phyloP scores from a whole-genome alignment of 2,888 invertebrate genomes.

The Hermaeophaga mercurialis region DNA sequence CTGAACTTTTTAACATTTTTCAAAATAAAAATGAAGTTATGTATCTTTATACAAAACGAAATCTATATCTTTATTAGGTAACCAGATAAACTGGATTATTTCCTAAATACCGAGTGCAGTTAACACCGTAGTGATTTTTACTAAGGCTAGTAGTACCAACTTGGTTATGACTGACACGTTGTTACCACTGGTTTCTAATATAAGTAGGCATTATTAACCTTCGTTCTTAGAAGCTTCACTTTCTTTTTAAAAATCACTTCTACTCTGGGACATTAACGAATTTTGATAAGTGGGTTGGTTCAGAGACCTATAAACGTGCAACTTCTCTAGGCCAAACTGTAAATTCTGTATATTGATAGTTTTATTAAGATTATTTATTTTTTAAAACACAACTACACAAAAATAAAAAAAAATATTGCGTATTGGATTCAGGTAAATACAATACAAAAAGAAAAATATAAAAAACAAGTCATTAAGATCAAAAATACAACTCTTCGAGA shows the following conservation, averaged over 20 bases:
- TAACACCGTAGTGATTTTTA: slow-evolving; percentile 4
- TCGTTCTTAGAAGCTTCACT: slow-evolving; percentile 29
- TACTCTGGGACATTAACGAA: neutral
- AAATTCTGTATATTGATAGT: neutral
- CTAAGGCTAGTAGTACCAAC: slow-evolving; percentile 27
- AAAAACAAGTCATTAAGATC: no score
- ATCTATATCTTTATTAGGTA: no score
- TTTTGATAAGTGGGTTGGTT: slow-evolving; percentile 1
- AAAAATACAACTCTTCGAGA: no score
- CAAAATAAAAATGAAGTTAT: no score
- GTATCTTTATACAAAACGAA: no score
- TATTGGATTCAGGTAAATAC: no score
- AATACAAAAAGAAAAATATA: no score
- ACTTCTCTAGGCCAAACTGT: neutral
- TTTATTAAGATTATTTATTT: no score
- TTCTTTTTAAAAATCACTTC: slow-evolving; percentile 21
- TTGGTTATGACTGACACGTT: slow-evolving; percentile 37
- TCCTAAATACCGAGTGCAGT: slow-evolving; percentile 27
- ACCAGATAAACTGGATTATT: no score
- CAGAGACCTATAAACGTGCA: neutral
- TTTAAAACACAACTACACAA: no score
- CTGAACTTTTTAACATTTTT: no score
- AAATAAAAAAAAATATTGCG: no score
- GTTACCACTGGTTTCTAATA: slow-evolving; percentile 32
- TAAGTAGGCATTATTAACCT: slow-evolving; percentile 29